These are phyloP conservation scores for Parnassius glacialis DNA, from an alignment of 2,888 invertebrate genomes.

Conservation along the genomic window DNA sequence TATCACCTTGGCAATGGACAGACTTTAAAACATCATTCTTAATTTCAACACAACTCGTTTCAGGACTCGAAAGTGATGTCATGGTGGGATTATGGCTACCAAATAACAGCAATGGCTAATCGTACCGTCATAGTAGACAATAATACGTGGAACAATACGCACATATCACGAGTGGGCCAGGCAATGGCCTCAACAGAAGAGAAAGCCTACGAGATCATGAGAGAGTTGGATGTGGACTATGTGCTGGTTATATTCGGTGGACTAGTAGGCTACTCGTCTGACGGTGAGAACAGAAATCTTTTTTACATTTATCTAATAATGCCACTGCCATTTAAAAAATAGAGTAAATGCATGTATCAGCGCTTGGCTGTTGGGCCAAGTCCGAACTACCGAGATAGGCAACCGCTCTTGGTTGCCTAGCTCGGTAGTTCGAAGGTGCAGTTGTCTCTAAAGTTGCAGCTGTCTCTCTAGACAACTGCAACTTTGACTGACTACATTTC, in stretches of 20 bases:
- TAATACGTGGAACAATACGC: slow-evolving; percentile 99
- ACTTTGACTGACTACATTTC: too few relatives aligned
- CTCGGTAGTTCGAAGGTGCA: too few relatives aligned
- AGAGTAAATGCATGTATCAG: too few relatives aligned
- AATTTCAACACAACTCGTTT: slow-evolving; percentile 76
- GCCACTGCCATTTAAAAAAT: too few relatives aligned
- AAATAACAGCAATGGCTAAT: slow-evolving; percentile 99
- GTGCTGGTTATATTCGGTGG: slow-evolving; percentile 99
- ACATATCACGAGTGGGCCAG: slow-evolving; percentile 98
- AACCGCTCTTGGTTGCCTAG: too few relatives aligned
- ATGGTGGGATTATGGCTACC: slow-evolving; percentile 99
- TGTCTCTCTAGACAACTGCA: too few relatives aligned
- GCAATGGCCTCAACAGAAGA: slow-evolving; percentile 99
- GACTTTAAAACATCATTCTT: too few relatives aligned
- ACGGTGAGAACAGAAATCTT: slow-evolving; percentile 83
- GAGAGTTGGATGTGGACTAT: slow-evolving; percentile 97
- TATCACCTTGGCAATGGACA: too few relatives aligned
- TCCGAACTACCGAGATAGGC: too few relatives aligned
- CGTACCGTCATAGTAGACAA: slow-evolving; percentile 98
- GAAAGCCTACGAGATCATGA: slow-evolving; percentile 98
- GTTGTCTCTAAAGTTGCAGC: too few relatives aligned
- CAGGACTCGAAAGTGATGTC: slow-evolving; percentile 98
- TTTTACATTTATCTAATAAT: too few relatives aligned
- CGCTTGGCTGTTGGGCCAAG: too few relatives aligned
- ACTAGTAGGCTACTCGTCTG: slow-evolving; percentile 98